Evolutionary conservation across 2,113 vertebrate genomes (phyloP), one percentile per base, ranked within the genome.

Genomic region (Oreocharis arfaki): DNA sequence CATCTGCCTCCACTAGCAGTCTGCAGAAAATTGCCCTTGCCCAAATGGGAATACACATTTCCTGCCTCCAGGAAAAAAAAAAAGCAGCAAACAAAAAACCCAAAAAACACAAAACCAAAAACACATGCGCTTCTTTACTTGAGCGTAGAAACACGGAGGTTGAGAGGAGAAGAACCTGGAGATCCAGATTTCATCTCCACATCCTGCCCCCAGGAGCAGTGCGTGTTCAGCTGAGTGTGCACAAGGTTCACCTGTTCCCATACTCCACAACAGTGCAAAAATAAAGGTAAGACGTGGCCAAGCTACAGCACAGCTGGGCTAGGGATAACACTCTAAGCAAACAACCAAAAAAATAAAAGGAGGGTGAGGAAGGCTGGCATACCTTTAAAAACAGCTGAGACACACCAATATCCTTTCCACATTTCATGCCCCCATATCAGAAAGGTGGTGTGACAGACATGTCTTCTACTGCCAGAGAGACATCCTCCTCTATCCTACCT

Each of bases 61-160:
- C 23, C 35, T 32, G 14, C 33, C 39, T 49, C 60, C 27, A 32
- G 57, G 7, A 74, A 55, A 35, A 59, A 30, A 37, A 6, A 18
- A 15, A 5, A 28, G n/a, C n/a, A n/a, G n/a, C n/a, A 47, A 33
- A 35, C 16, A 46, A 10, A 61, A 12, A 7, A n/a, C n/a, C n/a
- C n/a, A n/a, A n/a, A n/a, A n/a, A n/a, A n/a, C n/a, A n/a, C n/a
- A n/a, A n/a, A n/a, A n/a, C n/a, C n/a, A 32, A 27, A 79, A 5
- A 56, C 10, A 35, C 1, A 0, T 11, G 27, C 0, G 1, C 23
- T 71, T 69, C 47, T 80, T 85, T 11, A 41, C 35, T 37, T 19
- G 23, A 56, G 14, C 11, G 23, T 24, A 42, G 17, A 41, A 76
- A 47, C 22, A 26, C 20, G 41, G 28, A 64, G 20, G 21, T 11